A percentile compares a stretch with the other conserved stretches of the same genome.
These are phyloP conservation scores for Notodonta dromedarius DNA, from an alignment of 2,888 invertebrate species.

Conservation along the genomic window DNA sequence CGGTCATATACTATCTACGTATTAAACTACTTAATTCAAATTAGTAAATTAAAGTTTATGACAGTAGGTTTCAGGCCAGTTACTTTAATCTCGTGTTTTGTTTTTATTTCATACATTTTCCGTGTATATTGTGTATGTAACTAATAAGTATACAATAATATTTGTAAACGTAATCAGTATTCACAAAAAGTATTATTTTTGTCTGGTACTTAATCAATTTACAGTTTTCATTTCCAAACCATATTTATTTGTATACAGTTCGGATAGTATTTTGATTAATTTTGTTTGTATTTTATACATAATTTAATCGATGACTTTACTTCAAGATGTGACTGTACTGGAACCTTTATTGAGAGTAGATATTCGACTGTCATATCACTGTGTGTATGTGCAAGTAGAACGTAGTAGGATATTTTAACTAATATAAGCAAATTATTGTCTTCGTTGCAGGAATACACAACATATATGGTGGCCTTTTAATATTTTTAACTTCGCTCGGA, in stretches of 20 bases:
- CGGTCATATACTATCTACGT: slow-evolving; percentile 28
- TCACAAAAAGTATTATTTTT: neutral
- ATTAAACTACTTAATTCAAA: slow-evolving; percentile 26
- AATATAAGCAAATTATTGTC: slow-evolving; percentile 33
- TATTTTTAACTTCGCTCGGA: slow-evolving; percentile 35
- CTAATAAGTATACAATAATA: slow-evolving; percentile 4
- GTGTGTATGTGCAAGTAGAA: slow-evolving; percentile 50
- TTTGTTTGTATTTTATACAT: neutral
- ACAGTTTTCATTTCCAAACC: neutral
- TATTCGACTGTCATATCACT: slow-evolving; percentile 39
- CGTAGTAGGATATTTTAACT: slow-evolving; percentile 43
- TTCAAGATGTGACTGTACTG: slow-evolving; percentile 35
- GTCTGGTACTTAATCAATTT: no score
- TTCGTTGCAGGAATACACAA: slow-evolving; percentile 35
- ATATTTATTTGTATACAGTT: neutral
- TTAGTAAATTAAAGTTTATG: slow-evolving; percentile 23
- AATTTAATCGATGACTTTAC: neutral
- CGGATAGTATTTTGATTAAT: neutral
- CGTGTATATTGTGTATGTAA: slow-evolving; percentile 5
- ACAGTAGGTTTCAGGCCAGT: slow-evolving; percentile 34
- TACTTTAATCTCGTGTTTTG: slow-evolving; percentile 19
- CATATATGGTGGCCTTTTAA: slow-evolving; percentile 47
- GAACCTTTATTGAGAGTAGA: slow-evolving; percentile 35
- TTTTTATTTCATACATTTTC: slow-evolving; percentile 17
- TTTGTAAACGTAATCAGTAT: neutral